These are phyloP conservation scores for Orthosia incerta DNA, from an alignment of 2,888 invertebrate species.

Conservation along the genomic window DNA sequence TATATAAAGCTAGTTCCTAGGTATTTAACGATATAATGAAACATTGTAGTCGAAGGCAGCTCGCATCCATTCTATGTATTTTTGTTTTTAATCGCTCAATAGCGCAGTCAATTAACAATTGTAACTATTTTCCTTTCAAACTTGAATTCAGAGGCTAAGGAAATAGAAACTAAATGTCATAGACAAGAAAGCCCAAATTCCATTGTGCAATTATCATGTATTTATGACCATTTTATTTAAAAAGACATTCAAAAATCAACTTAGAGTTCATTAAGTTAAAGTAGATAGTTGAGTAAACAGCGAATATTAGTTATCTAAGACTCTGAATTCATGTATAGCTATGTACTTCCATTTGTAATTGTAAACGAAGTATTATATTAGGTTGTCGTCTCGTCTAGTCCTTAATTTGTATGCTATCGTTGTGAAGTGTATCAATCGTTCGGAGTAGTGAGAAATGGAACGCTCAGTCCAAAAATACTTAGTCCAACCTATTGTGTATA, in stretches of 20 bases:
- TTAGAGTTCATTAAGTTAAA: background rate
- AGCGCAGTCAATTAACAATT: conserved; percentile 67
- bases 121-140: conserved; percentile 21
- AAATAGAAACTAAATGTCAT: background rate
- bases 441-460: conserved; percentile 37
- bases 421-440: conserved; percentile 28
- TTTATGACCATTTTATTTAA: too few relatives aligned
- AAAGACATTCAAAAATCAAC: background rate
- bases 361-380: conserved; percentile 48
- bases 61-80: conserved; percentile 39
- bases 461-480: background rate
- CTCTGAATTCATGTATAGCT: conserved; percentile 28
- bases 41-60: conserved; percentile 44
- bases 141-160: conserved; percentile 22
- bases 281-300: background rate
- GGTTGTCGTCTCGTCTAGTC: conserved; percentile 49
- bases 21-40: conserved; percentile 37
- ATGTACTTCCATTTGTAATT: conserved; percentile 21
- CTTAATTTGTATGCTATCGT: conserved; percentile 36
- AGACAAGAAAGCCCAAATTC: background rate
- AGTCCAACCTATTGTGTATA: too few relatives aligned
- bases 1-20: conserved; percentile 45
- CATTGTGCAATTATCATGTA: background rate
- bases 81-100: conserved; percentile 50
- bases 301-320: conserved; percentile 3